A percentile compares a stretch with the other conserved stretches of the same genome.
phyloP scores from a whole-genome alignment of 2,888 invertebrate genomes.

The Synergus itoensis region DNA sequence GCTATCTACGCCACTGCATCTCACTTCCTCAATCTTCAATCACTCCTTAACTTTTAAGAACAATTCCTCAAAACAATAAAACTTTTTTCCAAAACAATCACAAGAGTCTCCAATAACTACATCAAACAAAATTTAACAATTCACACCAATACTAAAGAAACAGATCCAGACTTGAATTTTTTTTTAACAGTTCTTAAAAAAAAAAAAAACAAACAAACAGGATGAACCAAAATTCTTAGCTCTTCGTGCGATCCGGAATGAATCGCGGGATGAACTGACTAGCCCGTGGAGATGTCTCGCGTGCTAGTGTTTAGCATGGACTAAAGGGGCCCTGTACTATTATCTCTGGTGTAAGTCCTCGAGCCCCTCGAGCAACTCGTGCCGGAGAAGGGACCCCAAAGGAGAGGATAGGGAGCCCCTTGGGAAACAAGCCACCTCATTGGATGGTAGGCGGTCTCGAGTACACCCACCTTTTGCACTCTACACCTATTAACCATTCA shows the following conservation, averaged over 20 bases:
- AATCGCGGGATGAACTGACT: conserved; percentile 43
- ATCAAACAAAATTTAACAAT: not conserved
- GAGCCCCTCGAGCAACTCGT: conserved; percentile 60
- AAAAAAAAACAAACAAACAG: not conserved
- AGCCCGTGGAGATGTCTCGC: conserved; percentile 48
- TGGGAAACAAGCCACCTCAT: conserved; percentile 75
- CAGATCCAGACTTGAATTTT: not conserved
- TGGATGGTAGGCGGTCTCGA: conserved; percentile 77
- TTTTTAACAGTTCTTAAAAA: no score
- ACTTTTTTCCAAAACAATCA: not conserved
- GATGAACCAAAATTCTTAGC: not conserved
- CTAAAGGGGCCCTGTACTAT: conserved; percentile 67
- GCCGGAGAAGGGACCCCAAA: conserved; percentile 72
- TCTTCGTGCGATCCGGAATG: conserved; percentile 22
- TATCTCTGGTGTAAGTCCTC: conserved; percentile 64
- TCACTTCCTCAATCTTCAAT: not conserved
- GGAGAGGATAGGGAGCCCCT: conserved; percentile 73
- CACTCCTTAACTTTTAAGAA: not conserved
- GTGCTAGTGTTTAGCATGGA: conserved; percentile 56
- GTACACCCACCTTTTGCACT: conserved; percentile 68
- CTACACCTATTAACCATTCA: conserved; percentile 55
- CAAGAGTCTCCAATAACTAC: not conserved
- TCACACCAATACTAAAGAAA: not conserved
- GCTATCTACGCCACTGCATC: not conserved
- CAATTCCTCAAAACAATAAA: not conserved